A percentile compares a stretch with the other conserved stretches of the same genome.
Evolutionary conservation across 1,140 invertebrate species (phyloP).

Genomic region (Ceratina japonica): DNA sequence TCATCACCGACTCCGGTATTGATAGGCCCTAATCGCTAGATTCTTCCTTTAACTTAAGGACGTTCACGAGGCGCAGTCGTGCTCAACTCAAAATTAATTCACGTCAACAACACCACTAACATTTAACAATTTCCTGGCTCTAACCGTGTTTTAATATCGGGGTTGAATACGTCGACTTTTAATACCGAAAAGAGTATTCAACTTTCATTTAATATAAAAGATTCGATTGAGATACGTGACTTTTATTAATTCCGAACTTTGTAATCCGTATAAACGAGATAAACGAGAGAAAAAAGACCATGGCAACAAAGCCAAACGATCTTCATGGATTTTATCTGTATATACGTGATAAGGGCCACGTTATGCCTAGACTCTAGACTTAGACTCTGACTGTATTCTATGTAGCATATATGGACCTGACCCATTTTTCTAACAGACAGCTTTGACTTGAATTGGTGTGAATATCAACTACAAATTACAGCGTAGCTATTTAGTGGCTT

Average conservation of each 20-base stretch:
- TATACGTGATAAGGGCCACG: slow-evolving; percentile 31
- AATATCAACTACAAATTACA: slow-evolving; percentile 10
- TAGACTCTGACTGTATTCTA: background rate
- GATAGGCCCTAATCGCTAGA: background rate
- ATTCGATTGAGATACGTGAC: no score
- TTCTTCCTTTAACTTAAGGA: no score
- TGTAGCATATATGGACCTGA: slow-evolving; percentile 1
- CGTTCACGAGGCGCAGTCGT: no score
- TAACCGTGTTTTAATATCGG: no score
- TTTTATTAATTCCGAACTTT: background rate
- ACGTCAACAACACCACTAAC: no score
- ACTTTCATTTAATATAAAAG: no score
- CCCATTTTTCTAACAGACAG: slow-evolving; percentile 19
- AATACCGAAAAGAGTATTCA: no score
- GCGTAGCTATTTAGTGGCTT: background rate
- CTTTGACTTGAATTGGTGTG: background rate
- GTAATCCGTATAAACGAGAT: slow-evolving; percentile 1
- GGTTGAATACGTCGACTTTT: no score
- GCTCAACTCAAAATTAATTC: no score
- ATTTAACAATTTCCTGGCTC: no score
- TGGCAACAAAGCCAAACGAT: background rate
- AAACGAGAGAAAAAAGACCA: slow-evolving; percentile 9
- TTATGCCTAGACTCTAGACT: background rate
- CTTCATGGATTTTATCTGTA: slow-evolving; percentile 31
- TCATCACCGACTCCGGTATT: background rate